Evolutionary conservation across 2,113 vertebrate genomes (phyloP), one percentile per base, ranked within the genome.

Genomic region (Oryctolagus cuniculus): DNA sequence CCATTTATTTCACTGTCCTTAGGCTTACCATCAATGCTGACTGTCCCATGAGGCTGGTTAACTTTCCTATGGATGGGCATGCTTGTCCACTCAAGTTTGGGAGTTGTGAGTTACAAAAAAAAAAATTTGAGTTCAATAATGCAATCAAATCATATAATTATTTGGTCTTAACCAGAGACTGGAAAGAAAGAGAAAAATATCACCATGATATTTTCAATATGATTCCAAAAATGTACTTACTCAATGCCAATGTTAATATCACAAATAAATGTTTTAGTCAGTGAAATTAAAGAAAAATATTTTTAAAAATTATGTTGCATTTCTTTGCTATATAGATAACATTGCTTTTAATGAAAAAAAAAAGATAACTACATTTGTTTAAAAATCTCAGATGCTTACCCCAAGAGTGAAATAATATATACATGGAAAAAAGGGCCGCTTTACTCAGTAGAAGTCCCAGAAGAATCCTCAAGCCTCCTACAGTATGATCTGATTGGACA

Each of bases 21-120:
- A 99, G 99, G 98, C 98, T 99, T 89, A 99, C 99, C 61, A 99
- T 99, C 96, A 99, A 98, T 91, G 99, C 99, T 2, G 99, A 99
- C 96, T 99, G 99, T 97, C 99, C 99, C 6, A 99, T 99, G 99
- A 98, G 98, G 93, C 97, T 99, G 58, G 99, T 99, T 96, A 98
- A 99, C 98, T 99, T 99, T 97, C 99, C 99, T 21, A 99, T 99
- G 99, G 99, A 99, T 90, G 99, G 99, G 61, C 99, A 99, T 31
- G 99, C 99, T 77, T 99, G 99, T 93, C 99, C 99, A 13, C 98
- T 99, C 93, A 99, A 99, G 98, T 99, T 99, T 98, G 99, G 99
- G 97, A 99, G 99, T 98, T 99, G 99, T 99, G 98, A 99, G 99
- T 99, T 96, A 91, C 61, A 96, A 90, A 67, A 95, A 89, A 22